Conservation (phyloP, 2,888 invertebrate species). For the Lamproptera curius region DNA sequence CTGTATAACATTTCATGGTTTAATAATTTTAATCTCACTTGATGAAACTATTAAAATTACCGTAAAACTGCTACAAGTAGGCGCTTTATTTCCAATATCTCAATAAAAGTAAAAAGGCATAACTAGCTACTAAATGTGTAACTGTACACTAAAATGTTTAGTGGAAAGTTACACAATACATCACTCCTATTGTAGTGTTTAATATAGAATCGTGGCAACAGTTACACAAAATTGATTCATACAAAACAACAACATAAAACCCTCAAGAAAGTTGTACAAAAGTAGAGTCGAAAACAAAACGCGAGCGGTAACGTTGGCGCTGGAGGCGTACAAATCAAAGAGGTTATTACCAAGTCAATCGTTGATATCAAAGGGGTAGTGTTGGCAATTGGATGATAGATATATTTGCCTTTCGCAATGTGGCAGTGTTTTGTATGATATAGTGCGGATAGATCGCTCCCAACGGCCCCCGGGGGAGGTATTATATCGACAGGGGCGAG, state of each 20-base stretch:
- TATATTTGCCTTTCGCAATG: slow-evolving; percentile 42
- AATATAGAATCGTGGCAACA: too few relatives aligned
- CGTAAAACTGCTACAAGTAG: too few relatives aligned
- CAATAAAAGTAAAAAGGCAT: too few relatives aligned
- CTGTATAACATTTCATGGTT: too few relatives aligned
- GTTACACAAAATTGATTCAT: too few relatives aligned
- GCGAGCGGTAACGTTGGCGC: slow-evolving; percentile 2
- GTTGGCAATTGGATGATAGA: slow-evolving; percentile 65
- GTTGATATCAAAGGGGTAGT: slow-evolving; percentile 51
- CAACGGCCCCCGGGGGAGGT: slow-evolving; percentile 57
- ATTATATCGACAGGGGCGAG: slow-evolving; percentile 52
- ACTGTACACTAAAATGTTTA: too few relatives aligned
- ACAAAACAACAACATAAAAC: not conserved
- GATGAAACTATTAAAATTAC: too few relatives aligned
- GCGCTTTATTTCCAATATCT: too few relatives aligned
- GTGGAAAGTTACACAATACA: too few relatives aligned
- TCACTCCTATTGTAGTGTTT: too few relatives aligned
- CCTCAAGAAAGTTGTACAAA: slow-evolving; percentile 1
- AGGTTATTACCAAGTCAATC: slow-evolving; percentile 61
- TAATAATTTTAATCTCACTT: too few relatives aligned
- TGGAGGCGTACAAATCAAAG: slow-evolving; percentile 49
- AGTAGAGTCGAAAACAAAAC: slow-evolving; percentile 9
- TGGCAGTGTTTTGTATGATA: slow-evolving; percentile 41
- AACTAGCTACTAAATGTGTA: too few relatives aligned
- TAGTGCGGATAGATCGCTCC: slow-evolving; percentile 66